These are phyloP conservation scores for Hypomesus transpacificus DNA, from an alignment of 2,113 vertebrate species.

Conservation along the genomic window DNA sequence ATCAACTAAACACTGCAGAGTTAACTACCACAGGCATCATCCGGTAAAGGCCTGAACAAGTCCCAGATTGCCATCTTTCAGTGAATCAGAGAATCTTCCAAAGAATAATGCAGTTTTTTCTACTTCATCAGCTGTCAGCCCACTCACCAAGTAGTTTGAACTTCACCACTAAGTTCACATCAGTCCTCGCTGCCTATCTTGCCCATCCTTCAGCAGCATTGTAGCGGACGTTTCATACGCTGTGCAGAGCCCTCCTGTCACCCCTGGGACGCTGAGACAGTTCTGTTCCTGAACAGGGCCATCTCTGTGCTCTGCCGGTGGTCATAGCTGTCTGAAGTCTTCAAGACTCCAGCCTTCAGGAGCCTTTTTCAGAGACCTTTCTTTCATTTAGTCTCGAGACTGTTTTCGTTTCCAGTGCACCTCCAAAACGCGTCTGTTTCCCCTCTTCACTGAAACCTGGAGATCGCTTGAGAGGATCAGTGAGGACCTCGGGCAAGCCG, in stretches of 20 bases:
- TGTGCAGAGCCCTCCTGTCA: constrained; percentile 9
- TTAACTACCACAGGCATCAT: background rate
- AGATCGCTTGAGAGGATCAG: too few species aligned
- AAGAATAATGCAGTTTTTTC: constrained; percentile 7
- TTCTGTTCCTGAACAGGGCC: constrained; percentile 9
- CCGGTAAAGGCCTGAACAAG: background rate
- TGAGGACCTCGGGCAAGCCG: too few species aligned
- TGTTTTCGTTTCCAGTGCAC: too few species aligned
- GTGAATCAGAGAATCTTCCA: constrained; percentile 12
- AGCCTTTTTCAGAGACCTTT: background rate
- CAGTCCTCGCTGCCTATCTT: too few species aligned
- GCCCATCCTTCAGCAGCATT: constrained; percentile 24
- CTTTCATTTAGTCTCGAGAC: too few species aligned
- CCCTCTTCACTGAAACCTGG: too few species aligned
- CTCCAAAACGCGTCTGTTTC: too few species aligned
- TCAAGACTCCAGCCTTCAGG: background rate
- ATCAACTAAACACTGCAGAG: background rate
- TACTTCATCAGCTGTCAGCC: constrained; percentile 30
- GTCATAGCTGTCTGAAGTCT: constrained; percentile 2
- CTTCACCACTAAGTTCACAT: constrained; percentile 6
- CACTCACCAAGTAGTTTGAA: constrained; percentile 20
- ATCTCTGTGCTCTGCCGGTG: background rate
- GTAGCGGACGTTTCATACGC: constrained; percentile 10
- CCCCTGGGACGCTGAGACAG: constrained; percentile 15
- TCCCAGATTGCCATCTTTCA: constrained; percentile 18